Evolutionary conservation across 2,113 vertebrate genomes (phyloP).

Genomic region (Glaucidium brasilianum): DNA sequence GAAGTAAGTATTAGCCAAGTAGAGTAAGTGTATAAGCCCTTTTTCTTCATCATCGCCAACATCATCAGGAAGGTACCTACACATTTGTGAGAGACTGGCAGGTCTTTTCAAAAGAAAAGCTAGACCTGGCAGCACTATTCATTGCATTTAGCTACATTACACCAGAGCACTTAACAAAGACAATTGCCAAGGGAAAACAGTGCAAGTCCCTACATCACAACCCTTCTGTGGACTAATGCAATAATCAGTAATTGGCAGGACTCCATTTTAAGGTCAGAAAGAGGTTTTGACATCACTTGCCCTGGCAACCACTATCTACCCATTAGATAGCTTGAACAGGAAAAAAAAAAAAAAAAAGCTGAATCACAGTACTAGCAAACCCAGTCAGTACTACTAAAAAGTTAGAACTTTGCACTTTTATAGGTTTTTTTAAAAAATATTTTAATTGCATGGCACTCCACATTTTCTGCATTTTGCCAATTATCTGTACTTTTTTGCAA

Average conservation of each 20-base stretch:
- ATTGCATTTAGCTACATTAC: not conserved
- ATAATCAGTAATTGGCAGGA: not conserved
- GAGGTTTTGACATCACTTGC: not conserved
- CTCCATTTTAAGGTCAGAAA: not conserved
- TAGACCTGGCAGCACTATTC: not conserved
- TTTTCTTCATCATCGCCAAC: not conserved
- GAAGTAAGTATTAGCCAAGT: not conserved
- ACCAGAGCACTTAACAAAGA: not conserved
- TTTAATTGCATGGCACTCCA: not conserved
- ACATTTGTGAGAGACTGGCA: not conserved
- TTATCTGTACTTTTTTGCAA: not conserved
- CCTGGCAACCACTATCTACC: not conserved
- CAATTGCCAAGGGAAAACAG: not conserved
- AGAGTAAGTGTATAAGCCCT: not conserved
- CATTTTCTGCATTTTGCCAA: not conserved
- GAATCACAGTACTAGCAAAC: not conserved
- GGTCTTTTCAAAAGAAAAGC: not conserved
- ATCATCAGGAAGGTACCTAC: not conserved
- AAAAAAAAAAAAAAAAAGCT: not conserved
- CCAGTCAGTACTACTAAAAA: not conserved
- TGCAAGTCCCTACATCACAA: fast-evolving
- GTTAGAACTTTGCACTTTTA: not conserved
- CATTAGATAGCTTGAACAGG: not conserved
- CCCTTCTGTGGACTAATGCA: not conserved
- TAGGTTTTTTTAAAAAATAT: not conserved